Percentiles rank a stretch among this genome's conserved stretches.
Conservation (phyloP, 2,888 invertebrate species). For the Lacanobia oleracea region DNA sequence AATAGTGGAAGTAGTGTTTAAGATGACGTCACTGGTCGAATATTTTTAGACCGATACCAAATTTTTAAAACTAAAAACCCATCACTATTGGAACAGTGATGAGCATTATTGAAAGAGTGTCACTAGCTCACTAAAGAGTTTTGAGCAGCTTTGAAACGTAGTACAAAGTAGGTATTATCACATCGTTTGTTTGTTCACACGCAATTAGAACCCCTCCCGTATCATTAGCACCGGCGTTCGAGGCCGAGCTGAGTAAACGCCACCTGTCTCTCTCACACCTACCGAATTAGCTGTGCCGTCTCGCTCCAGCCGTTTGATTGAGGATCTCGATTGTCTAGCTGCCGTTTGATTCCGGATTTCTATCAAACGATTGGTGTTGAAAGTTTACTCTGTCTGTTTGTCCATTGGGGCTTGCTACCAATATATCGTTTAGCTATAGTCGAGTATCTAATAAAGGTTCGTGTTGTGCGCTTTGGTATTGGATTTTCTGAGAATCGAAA, state of each 20-base stretch:
- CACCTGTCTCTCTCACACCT: slow-evolving; percentile 73
- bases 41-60: slow-evolving; percentile 50
- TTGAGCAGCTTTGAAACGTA: slow-evolving; percentile 58
- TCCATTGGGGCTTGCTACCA: slow-evolving; percentile 67
- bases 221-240: slow-evolving; percentile 85
- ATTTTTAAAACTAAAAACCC: slow-evolving; percentile 17
- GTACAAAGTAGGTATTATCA: slow-evolving; percentile 83
- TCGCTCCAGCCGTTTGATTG: slow-evolving; percentile 78
- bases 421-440: slow-evolving; percentile 65
- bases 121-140: slow-evolving; percentile 42
- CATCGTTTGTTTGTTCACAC: slow-evolving; percentile 86
- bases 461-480: slow-evolving; percentile 39
- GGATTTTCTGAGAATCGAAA: slow-evolving; percentile 51
- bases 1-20: slow-evolving; percentile 77
- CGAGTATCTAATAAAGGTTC: slow-evolving; percentile 47
- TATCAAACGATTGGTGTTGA: slow-evolving; percentile 83
- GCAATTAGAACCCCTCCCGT: slow-evolving; percentile 87
- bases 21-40: slow-evolving; percentile 77
- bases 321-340: slow-evolving; percentile 81
- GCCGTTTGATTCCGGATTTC: slow-evolving; percentile 81
- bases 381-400: slow-evolving; percentile 79
- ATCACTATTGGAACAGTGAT: slow-evolving; percentile 35
- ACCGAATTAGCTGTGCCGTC: slow-evolving; percentile 64
- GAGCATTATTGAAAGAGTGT: slow-evolving; percentile 24
- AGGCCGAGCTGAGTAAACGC: slow-evolving; percentile 70